Conservation (phyloP, 2,888 invertebrate species). For the Linnaemya vulpina region DNA sequence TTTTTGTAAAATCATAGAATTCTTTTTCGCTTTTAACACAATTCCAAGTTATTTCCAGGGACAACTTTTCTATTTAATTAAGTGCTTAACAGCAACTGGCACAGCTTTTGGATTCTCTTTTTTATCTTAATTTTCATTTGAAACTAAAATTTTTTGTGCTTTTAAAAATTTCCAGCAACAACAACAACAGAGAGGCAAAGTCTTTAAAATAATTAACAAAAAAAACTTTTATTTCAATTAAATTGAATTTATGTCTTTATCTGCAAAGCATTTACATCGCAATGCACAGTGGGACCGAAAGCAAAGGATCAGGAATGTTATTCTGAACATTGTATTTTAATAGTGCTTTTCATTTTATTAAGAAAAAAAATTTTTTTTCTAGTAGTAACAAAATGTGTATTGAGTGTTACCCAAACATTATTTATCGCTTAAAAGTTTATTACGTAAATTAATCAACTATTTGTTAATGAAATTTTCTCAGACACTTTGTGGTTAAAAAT, state of each 20-base stretch:
- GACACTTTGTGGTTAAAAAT: too few relatives aligned
- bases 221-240: neutral
- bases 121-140: neutral
- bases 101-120: slow-evolving; percentile 11
- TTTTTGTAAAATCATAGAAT: neutral
- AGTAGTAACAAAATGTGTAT: too few relatives aligned
- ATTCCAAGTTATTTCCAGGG: neutral
- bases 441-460: too few relatives aligned
- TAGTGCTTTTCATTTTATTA: too few relatives aligned
- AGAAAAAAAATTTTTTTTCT: too few relatives aligned
- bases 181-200: neutral
- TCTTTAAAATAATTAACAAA: slow-evolving; percentile 17
- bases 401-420: too few relatives aligned
- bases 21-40: neutral
- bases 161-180: neutral
- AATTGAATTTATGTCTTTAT: slow-evolving; percentile 15
- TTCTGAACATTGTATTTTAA: too few relatives aligned
- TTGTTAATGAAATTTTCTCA: too few relatives aligned
- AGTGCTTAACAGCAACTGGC: neutral
- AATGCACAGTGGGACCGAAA: neutral
- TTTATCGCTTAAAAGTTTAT: too few relatives aligned
- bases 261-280: neutral
- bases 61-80: neutral
- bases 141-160: neutral
- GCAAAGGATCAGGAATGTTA: too few relatives aligned